Evolutionary conservation across 2,888 invertebrate species (phyloP), one percentile per base, ranked within the genome.

Genomic region (Synanthedon tipuliformis): DNA sequence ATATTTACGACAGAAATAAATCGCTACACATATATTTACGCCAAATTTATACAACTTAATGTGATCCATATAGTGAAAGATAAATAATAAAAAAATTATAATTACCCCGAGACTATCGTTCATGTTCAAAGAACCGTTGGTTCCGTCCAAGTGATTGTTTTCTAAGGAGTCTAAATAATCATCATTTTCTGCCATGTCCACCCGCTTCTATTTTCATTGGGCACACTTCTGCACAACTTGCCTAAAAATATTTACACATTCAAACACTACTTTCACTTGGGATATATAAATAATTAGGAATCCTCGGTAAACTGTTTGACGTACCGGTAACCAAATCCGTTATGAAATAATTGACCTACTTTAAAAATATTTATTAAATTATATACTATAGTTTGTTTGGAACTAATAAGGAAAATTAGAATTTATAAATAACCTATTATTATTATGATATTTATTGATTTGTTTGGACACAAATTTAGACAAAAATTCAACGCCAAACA

Each of bases 71-170:
- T 34, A 3, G 34, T 34, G 3, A 34, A 34, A 34, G 34, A 34
- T 10, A 34, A 34, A 34, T 34, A 34, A 34, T 34, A 34, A 23
- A 1, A 23, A 23, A 23, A 34, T 34, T 34, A 10, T 54, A 78
- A 86, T 84, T 64, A 87, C 86, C 59, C 83, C 85, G 57, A 85
- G 74, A 68, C 81, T 86, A 71, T 88, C 88, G 63, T 83, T 84
- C 83, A 87, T 85, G 63, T 85, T 88, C 63, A 87, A 61, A 62
- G 87, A 88, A 64, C 91, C 91, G 83, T 91, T 91, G 57, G 90
- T 87, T 66, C 90, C 91, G 72, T 90, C 91, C 69, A 89, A 83
- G 59, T 86, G 86, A 80, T 86, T 85, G 75, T 82, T 85, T 65
- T 86, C 86, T 71, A 86, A 79, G 59, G 86, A 78, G 65, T 87